Evolutionary conservation across 2,113 vertebrate genomes (phyloP), one percentile per base, ranked within the genome.

Genomic region (Cryptotis parvus): DNA sequence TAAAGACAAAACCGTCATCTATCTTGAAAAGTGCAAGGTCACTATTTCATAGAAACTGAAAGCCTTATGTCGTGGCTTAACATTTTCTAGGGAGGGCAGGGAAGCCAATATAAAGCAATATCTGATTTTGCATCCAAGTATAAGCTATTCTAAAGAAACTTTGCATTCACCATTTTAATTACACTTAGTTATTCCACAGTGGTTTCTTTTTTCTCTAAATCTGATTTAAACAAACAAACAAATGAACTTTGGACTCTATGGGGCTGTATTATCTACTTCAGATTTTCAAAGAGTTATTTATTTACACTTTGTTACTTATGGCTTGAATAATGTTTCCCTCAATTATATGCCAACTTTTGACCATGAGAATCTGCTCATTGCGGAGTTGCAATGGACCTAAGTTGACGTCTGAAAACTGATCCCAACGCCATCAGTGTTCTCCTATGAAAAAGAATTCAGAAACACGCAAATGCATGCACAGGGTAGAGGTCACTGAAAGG

Each of bases 11-110:
- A 8, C 0, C 10, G 27, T 20, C 43, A 72, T n/a, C n/a, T 58
- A 0, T 66, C 4, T 41, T 79, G 22, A 27, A 33, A 66, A 45
- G 9, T 27, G 1, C 5, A 0, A 14, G 15, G 7, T 2, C 29
- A 2, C 4, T 10, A 8, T 41, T 29, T 29, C 12, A 12, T 24
- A 74, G n/a, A n/a, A n/a, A n/a, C n/a, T n/a, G n/a, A n/a, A n/a
- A n/a, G 29, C 37, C 3, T 5, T 10, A 26, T 12, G 49, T 29
- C 29, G 37, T 3, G 4, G 27, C 1, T 33, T 35, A 52, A 14
- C 43, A 1, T 35, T n/a, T 33, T 70, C 1, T 29, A 18, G 5
- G 5, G 10, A 11, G 90, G 1, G 3, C 1, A 74, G 31, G n/a
- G 20, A 66, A 39, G 26, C 33, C 79, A 58, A 58, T 58, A 58